A percentile compares a stretch with the other conserved stretches of the same genome.
These are phyloP conservation scores for Columba guinea DNA, from an alignment of 2,797 vertebrate species.

Conservation along the genomic window DNA sequence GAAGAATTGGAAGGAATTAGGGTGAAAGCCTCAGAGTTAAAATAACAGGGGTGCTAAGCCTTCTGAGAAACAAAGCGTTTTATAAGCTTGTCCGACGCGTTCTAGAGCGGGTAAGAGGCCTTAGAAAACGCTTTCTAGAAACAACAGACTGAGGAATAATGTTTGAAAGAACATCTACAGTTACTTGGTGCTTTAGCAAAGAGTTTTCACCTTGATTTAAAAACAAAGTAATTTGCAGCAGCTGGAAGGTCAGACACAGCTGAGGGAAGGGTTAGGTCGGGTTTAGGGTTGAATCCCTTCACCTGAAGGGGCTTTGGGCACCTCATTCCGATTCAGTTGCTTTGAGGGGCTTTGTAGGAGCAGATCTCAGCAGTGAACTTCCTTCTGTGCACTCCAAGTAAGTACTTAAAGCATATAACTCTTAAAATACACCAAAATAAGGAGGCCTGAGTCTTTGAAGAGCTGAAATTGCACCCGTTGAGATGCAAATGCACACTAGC, in stretches of 20 bases:
- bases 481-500: not conserved
- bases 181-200: not conserved
- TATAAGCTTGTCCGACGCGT: not conserved
- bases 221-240: not conserved
- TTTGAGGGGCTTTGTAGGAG: not conserved
- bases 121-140: not conserved
- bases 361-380: accelerated
- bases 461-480: not conserved
- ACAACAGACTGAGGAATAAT: accelerated
- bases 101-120: too few species aligned
- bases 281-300: not conserved
- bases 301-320: not conserved
- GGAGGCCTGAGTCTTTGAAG: not conserved
- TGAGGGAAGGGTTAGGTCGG: not conserved
- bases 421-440: not conserved
- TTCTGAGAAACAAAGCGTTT: not conserved
- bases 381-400: accelerated
- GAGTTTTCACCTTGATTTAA: not conserved
- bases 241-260: not conserved
- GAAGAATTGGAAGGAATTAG: not conserved
- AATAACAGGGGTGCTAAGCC: not conserved
- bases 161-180: not conserved
- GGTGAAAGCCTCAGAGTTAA: not conserved
- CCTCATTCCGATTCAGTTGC: accelerated
- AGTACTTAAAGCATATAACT: not conserved